These are phyloP conservation scores for Rhagoletis pomonella DNA, from an alignment of 1,140 invertebrate genomes.

Conservation along the genomic window DNA sequence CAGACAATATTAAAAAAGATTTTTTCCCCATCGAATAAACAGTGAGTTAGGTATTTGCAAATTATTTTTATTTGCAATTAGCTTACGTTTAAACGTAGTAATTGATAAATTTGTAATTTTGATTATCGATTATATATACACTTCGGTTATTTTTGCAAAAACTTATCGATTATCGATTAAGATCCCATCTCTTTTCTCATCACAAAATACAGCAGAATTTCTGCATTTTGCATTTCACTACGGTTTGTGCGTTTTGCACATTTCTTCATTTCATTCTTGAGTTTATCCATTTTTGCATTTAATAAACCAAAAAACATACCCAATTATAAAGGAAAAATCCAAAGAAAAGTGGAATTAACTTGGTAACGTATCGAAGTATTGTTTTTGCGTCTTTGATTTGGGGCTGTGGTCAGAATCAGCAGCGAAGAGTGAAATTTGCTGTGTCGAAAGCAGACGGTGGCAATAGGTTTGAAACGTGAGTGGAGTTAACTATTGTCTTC, in stretches of 20 bases:
- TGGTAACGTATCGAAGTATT: not conserved
- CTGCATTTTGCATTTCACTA: slow-evolving; percentile 29
- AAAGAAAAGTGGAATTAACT: not conserved
- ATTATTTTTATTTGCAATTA: too few species aligned
- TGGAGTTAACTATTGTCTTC: not conserved
- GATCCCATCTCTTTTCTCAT: not conserved
- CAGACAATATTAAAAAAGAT: too few species aligned
- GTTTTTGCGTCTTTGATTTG: slow-evolving; percentile 6
- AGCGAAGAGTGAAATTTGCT: not conserved
- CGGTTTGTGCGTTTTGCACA: slow-evolving; percentile 36
- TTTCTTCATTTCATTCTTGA: slow-evolving; percentile 48
- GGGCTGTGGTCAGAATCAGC: not conserved
- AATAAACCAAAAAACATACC: not conserved
- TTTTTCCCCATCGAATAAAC: too few species aligned
- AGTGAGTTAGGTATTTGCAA: too few species aligned
- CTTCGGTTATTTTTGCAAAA: too few species aligned
- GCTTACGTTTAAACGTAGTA: too few species aligned
- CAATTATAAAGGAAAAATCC: not conserved
- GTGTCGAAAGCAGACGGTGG: not conserved
- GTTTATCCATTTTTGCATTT: slow-evolving; percentile 44
- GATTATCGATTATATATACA: too few species aligned
- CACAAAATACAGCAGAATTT: not conserved
- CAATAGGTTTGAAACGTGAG: not conserved
- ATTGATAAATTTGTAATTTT: too few species aligned
- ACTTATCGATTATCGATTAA: not conserved